phyloP scores from a whole-genome alignment of 1,140 invertebrate species.

The Centruroides sculpturatus region DNA sequence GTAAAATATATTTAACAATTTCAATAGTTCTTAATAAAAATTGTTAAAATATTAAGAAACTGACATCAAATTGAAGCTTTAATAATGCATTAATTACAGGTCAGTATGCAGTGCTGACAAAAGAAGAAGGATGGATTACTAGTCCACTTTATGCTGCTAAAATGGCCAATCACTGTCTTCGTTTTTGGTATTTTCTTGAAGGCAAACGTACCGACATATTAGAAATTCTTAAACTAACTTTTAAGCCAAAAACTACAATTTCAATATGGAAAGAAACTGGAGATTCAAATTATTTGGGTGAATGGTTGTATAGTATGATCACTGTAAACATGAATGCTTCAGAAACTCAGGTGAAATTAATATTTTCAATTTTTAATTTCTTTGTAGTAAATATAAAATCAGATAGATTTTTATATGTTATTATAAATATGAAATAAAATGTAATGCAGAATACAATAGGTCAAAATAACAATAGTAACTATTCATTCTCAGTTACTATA shows the following conservation, averaged over 20 bases:
- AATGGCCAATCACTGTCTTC: constrained; percentile 1
- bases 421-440: no score
- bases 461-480: no score
- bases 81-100: not conserved
- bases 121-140: not conserved
- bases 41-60: no score
- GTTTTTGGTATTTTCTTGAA: constrained; percentile 14
- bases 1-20: not conserved
- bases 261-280: constrained; percentile 3
- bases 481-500: no score
- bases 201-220: not conserved
- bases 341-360: not conserved
- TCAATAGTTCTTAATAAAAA: no score
- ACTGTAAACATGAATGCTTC: constrained; percentile 1
- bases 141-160: constrained; percentile 6
- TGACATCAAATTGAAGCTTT: no score
- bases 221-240: not conserved
- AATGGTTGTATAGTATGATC: constrained; percentile 6
- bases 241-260: not conserved
- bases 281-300: not conserved
- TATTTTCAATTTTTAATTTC: not conserved
- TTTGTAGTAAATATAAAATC: not conserved
- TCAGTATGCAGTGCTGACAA: constrained; percentile 2
- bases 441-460: no score
- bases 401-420: no score